These are phyloP conservation scores for Gallinago paraguaiae DNA, from an alignment of 2,113 vertebrate species.

Conservation along the genomic window DNA sequence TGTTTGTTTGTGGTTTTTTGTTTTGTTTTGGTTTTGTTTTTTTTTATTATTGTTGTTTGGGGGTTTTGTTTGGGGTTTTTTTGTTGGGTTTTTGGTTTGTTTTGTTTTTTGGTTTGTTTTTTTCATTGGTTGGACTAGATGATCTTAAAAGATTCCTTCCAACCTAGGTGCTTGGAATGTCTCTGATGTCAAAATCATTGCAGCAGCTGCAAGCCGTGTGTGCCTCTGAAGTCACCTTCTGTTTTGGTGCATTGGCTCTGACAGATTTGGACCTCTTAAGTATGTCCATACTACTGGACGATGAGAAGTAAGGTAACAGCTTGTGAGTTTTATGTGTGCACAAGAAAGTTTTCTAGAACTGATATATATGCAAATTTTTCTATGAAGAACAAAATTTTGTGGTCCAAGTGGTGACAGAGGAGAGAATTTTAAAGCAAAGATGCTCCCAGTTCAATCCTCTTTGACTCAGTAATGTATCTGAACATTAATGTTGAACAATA, in stretches of 20 bases:
- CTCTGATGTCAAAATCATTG: background rate
- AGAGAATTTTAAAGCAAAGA: conserved; percentile 40
- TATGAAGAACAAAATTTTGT: conserved; percentile 30
- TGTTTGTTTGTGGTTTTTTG: too few relatives aligned
- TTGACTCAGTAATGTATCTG: conserved; percentile 14
- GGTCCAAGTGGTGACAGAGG: background rate
- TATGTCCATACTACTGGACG: background rate
- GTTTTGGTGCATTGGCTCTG: background rate
- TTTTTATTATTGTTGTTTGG: too few relatives aligned
- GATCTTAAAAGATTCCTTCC: too few relatives aligned
- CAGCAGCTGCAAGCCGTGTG: background rate
- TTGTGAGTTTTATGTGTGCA: background rate
- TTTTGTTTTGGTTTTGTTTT: too few relatives aligned
- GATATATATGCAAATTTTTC: background rate
- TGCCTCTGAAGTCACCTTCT: background rate
- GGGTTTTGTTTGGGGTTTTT: too few relatives aligned
- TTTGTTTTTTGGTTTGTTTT: too few relatives aligned
- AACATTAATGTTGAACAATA: background rate
- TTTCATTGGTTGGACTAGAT: too few relatives aligned
- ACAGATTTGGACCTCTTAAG: background rate
- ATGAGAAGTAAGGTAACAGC: background rate
- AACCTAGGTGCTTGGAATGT: background rate
- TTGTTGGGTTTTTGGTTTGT: too few relatives aligned
- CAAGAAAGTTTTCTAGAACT: background rate
- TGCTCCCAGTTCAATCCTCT: background rate